These are phyloP conservation scores for Ceuthmochares aereus DNA, from an alignment of 2,113 vertebrate species.

Conservation along the genomic window DNA sequence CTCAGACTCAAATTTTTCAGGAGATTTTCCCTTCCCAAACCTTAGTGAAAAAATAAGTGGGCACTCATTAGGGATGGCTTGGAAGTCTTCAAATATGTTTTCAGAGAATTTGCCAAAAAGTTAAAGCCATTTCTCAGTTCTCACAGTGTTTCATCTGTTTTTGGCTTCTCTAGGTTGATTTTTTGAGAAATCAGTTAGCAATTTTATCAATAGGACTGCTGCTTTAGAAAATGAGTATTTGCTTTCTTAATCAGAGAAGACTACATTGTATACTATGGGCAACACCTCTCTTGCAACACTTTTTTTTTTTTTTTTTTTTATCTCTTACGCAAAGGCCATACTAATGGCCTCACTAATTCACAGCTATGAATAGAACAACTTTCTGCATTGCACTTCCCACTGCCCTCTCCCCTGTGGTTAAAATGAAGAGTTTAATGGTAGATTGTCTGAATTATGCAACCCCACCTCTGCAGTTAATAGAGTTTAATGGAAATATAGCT, in stretches of 20 bases:
- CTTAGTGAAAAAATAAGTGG: neutral
- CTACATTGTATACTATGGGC: neutral
- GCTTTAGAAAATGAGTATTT: neutral
- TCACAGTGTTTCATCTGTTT: neutral
- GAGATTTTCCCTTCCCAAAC: neutral
- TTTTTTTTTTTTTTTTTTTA: neutral
- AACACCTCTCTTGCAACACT: neutral
- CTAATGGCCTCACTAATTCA: neutral
- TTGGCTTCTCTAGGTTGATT: neutral
- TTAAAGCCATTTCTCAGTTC: neutral
- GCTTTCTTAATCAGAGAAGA: neutral
- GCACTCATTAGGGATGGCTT: neutral
- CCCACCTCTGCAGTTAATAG: neutral
- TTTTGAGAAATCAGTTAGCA: neutral
- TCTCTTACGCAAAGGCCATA: neutral
- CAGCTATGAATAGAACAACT: neutral
- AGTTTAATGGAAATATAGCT: slow-evolving; percentile 1
- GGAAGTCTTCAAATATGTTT: neutral
- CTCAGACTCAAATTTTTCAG: neutral
- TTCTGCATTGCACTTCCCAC: neutral
- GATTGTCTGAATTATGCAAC: slow-evolving; percentile 22
- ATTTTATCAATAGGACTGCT: neutral
- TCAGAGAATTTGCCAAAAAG: neutral
- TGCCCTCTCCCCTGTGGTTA: neutral
- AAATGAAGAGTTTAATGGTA: slow-evolving; percentile 39